Conservation (phyloP, 2,797 vertebrate species). For the Anguilla megastoma region DNA sequence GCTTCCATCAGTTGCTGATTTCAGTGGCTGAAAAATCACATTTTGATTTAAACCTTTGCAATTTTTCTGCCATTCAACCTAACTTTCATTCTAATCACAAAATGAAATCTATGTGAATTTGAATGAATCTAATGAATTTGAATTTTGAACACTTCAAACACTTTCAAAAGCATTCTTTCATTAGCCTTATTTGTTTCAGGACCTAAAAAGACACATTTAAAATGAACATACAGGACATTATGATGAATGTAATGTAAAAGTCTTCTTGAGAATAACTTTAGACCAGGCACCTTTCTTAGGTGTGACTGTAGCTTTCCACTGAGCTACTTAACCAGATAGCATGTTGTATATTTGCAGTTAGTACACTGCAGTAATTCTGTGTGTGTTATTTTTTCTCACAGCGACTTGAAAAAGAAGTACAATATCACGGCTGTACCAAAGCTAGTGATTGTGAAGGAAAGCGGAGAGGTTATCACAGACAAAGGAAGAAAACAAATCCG, state of each 20-base stretch:
- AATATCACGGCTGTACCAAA: conserved; percentile 88
- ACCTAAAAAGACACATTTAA: not conserved
- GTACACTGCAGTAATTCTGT: not conserved
- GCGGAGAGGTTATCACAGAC: conserved; percentile 91
- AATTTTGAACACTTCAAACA: too few species aligned
- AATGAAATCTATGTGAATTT: not conserved
- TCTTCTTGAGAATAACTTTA: not conserved
- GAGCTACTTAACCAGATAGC: too few species aligned
- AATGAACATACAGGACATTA: not conserved
- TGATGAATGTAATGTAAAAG: not conserved
- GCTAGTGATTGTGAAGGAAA: conserved; percentile 93
- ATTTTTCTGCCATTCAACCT: not conserved
- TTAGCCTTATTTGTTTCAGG: not conserved
- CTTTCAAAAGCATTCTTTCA: not conserved
- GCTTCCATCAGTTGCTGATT: not conserved
- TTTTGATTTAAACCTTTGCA: not conserved
- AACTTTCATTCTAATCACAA: not conserved
- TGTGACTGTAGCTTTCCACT: not conserved
- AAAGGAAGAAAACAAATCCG: conserved; percentile 93
- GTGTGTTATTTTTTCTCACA: conserved; percentile 53
- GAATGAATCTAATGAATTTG: not conserved
- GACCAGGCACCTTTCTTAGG: too few species aligned
- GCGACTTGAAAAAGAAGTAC: conserved; percentile 89
- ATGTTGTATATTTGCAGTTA: not conserved
- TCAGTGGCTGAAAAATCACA: not conserved